Evolutionary conservation across 2,113 vertebrate species (phyloP).

Genomic region (Lampris megalopsis): DNA sequence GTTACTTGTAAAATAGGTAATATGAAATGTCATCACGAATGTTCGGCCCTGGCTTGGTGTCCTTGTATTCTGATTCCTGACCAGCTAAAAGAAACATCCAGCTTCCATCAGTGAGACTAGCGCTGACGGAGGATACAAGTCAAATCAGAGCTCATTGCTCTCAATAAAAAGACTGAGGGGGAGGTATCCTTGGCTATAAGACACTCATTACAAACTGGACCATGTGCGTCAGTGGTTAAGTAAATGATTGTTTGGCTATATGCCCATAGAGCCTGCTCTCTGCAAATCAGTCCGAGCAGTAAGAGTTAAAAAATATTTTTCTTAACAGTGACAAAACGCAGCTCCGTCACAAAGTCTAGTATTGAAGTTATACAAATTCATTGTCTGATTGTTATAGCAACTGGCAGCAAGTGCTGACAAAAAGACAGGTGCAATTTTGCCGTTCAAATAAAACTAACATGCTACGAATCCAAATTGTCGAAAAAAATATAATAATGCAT

Average conservation of each 20-base stretch:
- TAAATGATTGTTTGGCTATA: conserved; percentile 42
- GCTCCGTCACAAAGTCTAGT: conserved; percentile 48
- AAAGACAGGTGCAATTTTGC: conserved; percentile 20
- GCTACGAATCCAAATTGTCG: conserved; percentile 35
- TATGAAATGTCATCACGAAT: conserved; percentile 19
- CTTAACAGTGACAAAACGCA: conserved; percentile 57
- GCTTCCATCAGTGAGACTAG: conserved; percentile 29
- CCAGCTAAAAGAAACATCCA: conserved; percentile 42
- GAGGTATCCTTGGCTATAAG: conserved; percentile 8
- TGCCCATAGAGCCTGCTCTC: conserved; percentile 76
- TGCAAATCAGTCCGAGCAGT: conserved; percentile 57
- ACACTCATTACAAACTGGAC: neutral
- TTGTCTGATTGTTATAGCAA: conserved; percentile 66
- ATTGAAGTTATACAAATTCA: conserved; percentile 51
- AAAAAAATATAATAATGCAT: neutral
- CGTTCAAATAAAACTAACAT: conserved; percentile 40
- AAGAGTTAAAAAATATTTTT: conserved; percentile 58
- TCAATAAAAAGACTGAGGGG: conserved; percentile 8
- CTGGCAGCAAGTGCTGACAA: conserved; percentile 61
- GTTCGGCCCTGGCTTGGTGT: conserved; percentile 21
- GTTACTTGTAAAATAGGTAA: conserved; percentile 22
- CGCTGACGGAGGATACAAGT: neutral
- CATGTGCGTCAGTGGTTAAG: conserved; percentile 20
- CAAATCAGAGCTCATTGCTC: conserved; percentile 18
- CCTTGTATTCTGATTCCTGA: conserved; percentile 49